phyloP scores from a whole-genome alignment of 1,140 invertebrate species.

The Calosoma granatense region DNA sequence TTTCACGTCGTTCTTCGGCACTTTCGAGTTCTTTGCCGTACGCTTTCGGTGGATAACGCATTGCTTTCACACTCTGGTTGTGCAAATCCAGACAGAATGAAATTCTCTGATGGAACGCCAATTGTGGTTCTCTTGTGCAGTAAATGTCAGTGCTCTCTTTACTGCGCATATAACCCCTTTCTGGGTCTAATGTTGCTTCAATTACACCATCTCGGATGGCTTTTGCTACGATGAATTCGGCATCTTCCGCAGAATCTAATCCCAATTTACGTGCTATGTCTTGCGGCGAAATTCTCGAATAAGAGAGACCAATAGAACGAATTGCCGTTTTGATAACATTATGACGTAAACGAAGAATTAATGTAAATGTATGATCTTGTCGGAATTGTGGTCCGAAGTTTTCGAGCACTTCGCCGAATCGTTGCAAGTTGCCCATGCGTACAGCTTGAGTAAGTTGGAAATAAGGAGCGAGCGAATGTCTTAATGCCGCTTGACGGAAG shows the following conservation, averaged over 20 bases:
- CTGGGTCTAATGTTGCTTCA: constrained; percentile 92
- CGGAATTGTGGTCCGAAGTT: constrained; percentile 81
- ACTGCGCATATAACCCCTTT: constrained; percentile 92
- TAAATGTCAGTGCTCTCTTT: constrained; percentile 97
- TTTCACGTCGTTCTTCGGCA: constrained; percentile 89
- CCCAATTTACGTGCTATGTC: constrained; percentile 92
- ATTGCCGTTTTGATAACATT: constrained; percentile 99
- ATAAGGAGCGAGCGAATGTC: constrained; percentile 84
- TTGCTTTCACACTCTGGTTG: constrained; percentile 96
- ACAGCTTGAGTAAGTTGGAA: constrained; percentile 97
- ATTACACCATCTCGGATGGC: constrained; percentile 99
- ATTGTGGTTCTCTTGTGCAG: constrained; percentile 90
- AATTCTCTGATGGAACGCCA: constrained; percentile 96
- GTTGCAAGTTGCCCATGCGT: constrained; percentile 83
- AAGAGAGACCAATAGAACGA: constrained; percentile 90
- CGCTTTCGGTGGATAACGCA: constrained; percentile 98
- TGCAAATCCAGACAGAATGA: constrained; percentile 96
- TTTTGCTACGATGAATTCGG: constrained; percentile 98
- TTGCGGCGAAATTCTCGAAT: constrained; percentile 89
- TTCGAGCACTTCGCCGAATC: constrained; percentile 89
- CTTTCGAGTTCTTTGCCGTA: constrained; percentile 98
- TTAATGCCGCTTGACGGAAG: constrained; percentile 77
- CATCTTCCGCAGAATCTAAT: constrained; percentile 91
- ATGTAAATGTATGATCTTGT: constrained; percentile 85
- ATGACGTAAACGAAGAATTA: constrained; percentile 89